Conservation (phyloP, 2,888 invertebrate genomes). For the Ornithoptera alexandrae region DNA sequence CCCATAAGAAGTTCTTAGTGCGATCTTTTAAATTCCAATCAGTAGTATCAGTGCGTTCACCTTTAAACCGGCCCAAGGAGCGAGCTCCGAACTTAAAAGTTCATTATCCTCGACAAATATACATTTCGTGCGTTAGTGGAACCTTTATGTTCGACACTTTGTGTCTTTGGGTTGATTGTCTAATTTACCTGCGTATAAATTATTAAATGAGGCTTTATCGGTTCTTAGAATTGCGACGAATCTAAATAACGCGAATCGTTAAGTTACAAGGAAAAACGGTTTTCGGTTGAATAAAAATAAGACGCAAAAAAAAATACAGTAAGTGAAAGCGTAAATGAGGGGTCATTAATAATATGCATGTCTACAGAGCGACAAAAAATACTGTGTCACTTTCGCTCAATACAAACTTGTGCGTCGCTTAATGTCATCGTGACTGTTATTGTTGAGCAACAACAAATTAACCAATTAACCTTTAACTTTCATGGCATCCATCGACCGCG, state of each 20-base stretch:
- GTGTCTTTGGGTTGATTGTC: slow-evolving; percentile 33
- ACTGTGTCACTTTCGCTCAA: slow-evolving; percentile 67
- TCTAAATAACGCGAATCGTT: slow-evolving; percentile 4
- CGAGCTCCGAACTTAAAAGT: slow-evolving; percentile 58
- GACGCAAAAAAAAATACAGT: slow-evolving; percentile 33
- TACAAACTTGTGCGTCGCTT: slow-evolving; percentile 48
- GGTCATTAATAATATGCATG: slow-evolving; percentile 61
- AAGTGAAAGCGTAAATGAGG: slow-evolving; percentile 71
- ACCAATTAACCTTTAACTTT: neutral
- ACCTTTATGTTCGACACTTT: slow-evolving; percentile 38
- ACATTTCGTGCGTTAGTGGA: slow-evolving; percentile 54
- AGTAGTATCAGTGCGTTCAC: slow-evolving; percentile 65
- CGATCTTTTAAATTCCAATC: slow-evolving; percentile 69
- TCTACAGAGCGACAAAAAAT: slow-evolving; percentile 54
- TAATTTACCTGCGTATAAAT: slow-evolving; percentile 31
- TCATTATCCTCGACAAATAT: slow-evolving; percentile 70
- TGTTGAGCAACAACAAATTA: neutral
- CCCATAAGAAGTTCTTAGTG: slow-evolving; percentile 60
- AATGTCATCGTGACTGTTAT: slow-evolving; percentile 29
- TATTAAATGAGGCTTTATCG: slow-evolving; percentile 5
- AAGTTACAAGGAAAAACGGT: slow-evolving; percentile 9
- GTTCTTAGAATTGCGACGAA: slow-evolving; percentile 19
- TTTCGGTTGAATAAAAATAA: slow-evolving; percentile 13
- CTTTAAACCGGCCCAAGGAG: slow-evolving; percentile 71
- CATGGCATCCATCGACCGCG: neutral